These are phyloP conservation scores for Epizoanthus fatuus DNA, from an alignment of 92 coral and sea anemone species.

Conservation along the genomic window DNA sequence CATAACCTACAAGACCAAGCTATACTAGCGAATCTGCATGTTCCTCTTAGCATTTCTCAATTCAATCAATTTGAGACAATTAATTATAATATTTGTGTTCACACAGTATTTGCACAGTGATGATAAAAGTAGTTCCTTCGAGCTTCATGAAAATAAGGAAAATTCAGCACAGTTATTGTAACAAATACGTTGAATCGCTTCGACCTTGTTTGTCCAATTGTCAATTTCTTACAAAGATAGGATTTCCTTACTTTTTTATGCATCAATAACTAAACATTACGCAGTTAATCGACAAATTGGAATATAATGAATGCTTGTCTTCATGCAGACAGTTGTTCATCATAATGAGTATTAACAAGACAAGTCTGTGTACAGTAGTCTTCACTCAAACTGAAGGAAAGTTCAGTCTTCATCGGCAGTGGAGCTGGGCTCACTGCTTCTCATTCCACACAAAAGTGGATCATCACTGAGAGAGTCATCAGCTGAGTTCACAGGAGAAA, in stretches of 20 bases:
- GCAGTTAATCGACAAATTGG: not conserved
- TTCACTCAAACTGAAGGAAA: constrained; percentile 47
- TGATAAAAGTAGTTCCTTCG: constrained; percentile 35
- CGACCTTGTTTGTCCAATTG: too few relatives aligned
- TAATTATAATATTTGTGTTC: constrained; percentile 32
- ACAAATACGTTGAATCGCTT: too few relatives aligned
- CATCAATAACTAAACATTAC: too few relatives aligned
- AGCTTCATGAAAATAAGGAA: constrained; percentile 25
- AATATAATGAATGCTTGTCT: constrained; percentile 15
- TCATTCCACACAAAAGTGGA: constrained; percentile 72
- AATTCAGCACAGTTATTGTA: not conserved
- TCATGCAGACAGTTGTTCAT: constrained; percentile 37
- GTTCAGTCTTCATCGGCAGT: constrained; percentile 29
- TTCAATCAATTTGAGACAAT: constrained; percentile 27
- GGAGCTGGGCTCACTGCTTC: constrained; percentile 61
- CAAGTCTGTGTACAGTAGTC: constrained; percentile 22
- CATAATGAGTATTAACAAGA: constrained; percentile 9
- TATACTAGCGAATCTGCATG: constrained; percentile 31
- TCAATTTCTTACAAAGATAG: constrained; percentile 2
- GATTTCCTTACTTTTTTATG: not conserved
- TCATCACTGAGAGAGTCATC: constrained; percentile 63
- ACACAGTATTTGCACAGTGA: constrained; percentile 25
- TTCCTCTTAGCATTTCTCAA: constrained; percentile 27
- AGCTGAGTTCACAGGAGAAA: constrained; percentile 50
- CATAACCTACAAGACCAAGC: constrained; percentile 14